Base-by-base conservation (phyloP, 2,888 invertebrate species). In the Trachelus troglodyta region DNA sequence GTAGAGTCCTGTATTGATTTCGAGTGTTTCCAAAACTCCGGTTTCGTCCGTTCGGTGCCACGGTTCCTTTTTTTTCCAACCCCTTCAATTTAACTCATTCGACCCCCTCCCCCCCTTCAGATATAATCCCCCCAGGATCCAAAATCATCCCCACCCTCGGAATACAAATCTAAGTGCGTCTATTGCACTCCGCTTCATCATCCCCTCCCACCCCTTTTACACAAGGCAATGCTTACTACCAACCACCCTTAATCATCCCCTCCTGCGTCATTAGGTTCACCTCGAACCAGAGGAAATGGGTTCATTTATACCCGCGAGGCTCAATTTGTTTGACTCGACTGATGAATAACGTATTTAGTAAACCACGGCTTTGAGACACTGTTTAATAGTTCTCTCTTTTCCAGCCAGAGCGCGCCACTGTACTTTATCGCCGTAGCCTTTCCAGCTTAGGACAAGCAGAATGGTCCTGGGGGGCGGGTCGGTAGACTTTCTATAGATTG, bases 1-100 rank as follows among this genome's bases (percentile, higher is more conserved):
- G 69, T n/a, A 75, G 74, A 75, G 77, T 74, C 77, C 77, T 77
- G 77, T 77, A 77, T 77, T 77, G 77, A 77, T 77, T 77, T 77
- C 75, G 77, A 77, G 75, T 77, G 77, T 75, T 77, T 78, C 76
- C 31, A 77, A 77, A 77, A 75, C 76, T 34, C 68, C 23, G 6
- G 30, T 12, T 30, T 33, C 30, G 30, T 33, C 30, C 30, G 11
- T 33, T 69, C n/a, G 12, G 30, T 69, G 11, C 69, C 30, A 4
- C 69, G 34, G 34, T 40, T 69, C 71, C 34, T 11, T 71, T 35
- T 69, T 71, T 76, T 23, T n/a, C 31, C 35, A 68, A 68, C 34
- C 40, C 15, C 40, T 40, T 40, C 4, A 15, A 40, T 15, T 15
- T 15, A 4, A 30, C 30, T 69, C 30, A 71, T 15, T 71, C 71